Base-by-base conservation (phyloP, 2,797 vertebrate species). In the Poecilia gillii region DNA sequence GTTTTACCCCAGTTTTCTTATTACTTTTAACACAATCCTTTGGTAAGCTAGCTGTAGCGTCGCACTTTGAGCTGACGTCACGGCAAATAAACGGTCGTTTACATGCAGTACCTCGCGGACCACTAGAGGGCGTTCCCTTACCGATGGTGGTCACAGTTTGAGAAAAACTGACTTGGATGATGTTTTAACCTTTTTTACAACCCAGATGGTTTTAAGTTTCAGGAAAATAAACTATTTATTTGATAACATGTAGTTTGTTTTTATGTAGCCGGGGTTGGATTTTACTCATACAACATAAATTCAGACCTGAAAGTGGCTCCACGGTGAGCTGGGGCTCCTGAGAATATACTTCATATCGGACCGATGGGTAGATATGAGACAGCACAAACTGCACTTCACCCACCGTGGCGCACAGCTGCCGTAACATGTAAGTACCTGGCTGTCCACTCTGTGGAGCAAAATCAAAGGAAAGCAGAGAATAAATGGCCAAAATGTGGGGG, bases 281-380 rank as follows among this genome's bases (percentile, higher is more conserved):
- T 43, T 72, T 25, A 25, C 1, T 0, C 6, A 16, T 33, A 4
- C 70, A 25, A 28, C 14, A 3, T 1, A 59, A 66, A 3, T 0
- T 18, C 92, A 57, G 91, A 99, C 98, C 98, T 91, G 97, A 96
- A 89, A 97, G 92, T 0, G 98, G 98, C 86, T 98, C 97, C 91
- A 99, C 97, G 0, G 92, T 97, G 80, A 99, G 97, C 92, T 99
- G 98, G 5, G 98, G 98, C 94, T 99, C 98, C 96, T 99, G 98
- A 81, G 97, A 99, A 87, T 98, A 99, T 13, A 99, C 97, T 33
- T 99, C 97, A 12, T 99, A 99, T 88, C 97, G 97, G 85, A 97
- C 96, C 0, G 97, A 95, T 0, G 98, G 99, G 89, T 98, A 97
- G 84, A 99, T 96, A 78, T 98, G 98, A 18, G 97, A 97, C 57